These are phyloP conservation scores for Podiceps cristatus DNA, from an alignment of 2,113 vertebrate species.

Conservation along the genomic window DNA sequence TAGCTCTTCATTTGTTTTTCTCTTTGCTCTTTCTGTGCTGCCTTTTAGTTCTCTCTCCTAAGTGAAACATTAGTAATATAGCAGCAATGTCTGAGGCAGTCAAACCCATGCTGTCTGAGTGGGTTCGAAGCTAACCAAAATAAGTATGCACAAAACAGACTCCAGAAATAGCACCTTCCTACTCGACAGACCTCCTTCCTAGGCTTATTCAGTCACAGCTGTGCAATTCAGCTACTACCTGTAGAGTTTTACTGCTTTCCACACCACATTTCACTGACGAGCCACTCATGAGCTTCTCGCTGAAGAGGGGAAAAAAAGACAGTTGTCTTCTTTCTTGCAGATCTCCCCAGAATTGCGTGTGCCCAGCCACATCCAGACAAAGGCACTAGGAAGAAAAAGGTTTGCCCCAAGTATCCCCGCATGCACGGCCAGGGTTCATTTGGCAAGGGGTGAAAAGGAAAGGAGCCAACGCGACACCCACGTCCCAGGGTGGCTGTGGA, in stretches of 20 bases:
- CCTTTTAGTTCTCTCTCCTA: not conserved
- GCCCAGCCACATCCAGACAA: not conserved
- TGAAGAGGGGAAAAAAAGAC: not conserved
- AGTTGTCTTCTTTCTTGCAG: not conserved
- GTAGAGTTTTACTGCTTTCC: not conserved
- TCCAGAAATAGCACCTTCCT: not conserved
- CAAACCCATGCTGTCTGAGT: not conserved
- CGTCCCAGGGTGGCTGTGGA: not conserved
- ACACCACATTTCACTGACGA: not conserved
- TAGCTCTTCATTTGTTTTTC: not conserved
- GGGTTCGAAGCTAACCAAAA: not conserved
- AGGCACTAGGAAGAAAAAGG: not conserved
- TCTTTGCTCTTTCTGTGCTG: not conserved
- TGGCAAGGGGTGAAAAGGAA: not conserved
- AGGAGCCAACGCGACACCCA: not conserved
- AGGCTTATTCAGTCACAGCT: not conserved
- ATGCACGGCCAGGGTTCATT: rapidly evolving
- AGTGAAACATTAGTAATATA: not conserved
- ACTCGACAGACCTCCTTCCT: not conserved
- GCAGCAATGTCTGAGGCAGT: not conserved
- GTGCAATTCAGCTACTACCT: not conserved
- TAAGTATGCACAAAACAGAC: not conserved
- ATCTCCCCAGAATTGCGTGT: not conserved
- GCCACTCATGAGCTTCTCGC: not conserved
- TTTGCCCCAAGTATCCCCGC: not conserved